phyloP scores from a whole-genome alignment of 2,113 vertebrate genomes.

The Cochlearius cochlearius region DNA sequence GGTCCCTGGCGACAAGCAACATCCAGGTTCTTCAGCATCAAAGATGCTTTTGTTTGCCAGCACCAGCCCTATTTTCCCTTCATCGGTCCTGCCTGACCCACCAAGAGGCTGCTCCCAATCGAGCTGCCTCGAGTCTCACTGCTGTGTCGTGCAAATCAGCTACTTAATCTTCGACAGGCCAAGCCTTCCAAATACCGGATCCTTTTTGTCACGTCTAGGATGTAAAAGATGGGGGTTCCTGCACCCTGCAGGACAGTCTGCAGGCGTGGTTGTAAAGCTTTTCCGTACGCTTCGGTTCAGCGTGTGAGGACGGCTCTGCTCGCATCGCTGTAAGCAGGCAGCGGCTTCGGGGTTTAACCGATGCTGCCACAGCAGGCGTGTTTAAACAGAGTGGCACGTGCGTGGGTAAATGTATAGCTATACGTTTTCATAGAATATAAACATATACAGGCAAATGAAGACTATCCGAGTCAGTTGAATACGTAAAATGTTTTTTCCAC shows the following conservation, averaged over 20 bases:
- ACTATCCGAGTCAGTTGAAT: background rate
- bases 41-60: background rate
- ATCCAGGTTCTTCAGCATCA: background rate
- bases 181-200: background rate
- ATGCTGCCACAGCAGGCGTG: background rate
- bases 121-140: background rate
- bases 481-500: background rate
- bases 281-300: background rate
- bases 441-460: background rate
- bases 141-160: background rate
- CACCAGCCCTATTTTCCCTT: background rate
- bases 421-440: background rate
- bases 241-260: background rate
- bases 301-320: accelerated
- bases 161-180: background rate
- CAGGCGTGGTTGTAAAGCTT: background rate
- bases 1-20: background rate
- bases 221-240: background rate
- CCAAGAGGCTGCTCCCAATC: background rate
- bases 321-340: background rate
- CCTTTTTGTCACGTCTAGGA: background rate
- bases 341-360: background rate
- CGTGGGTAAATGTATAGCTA: background rate
- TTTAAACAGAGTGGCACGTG: too few relatives aligned
- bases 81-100: background rate